phyloP scores from a whole-genome alignment of 2,113 vertebrate genomes.

The Tamias sibiricus region DNA sequence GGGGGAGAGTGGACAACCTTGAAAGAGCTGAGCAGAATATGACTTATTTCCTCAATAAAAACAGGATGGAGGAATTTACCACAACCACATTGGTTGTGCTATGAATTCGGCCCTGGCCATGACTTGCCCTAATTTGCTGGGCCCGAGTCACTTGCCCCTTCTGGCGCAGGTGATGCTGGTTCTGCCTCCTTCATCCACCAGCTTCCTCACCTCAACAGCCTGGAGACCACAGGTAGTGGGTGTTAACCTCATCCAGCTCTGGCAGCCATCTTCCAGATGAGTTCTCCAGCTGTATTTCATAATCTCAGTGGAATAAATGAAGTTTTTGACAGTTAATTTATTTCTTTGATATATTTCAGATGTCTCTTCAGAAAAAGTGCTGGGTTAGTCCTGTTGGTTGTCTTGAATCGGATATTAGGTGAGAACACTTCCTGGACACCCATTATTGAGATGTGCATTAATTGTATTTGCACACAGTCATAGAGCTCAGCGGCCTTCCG shows the following conservation, averaged over 20 bases:
- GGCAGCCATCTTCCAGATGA: conserved; percentile 9
- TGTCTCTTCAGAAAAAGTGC: conserved; percentile 71
- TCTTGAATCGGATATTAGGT: conserved; percentile 78
- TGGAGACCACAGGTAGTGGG: background rate
- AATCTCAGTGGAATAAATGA: conserved; percentile 72
- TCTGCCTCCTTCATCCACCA: background rate
- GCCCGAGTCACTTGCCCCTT: background rate
- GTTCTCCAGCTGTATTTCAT: conserved; percentile 59
- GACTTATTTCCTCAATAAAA: conserved; percentile 81
- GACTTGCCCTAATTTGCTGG: background rate
- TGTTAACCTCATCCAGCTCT: background rate
- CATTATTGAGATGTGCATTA: conserved; percentile 64
- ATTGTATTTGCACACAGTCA: conserved; percentile 73
- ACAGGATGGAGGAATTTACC: conserved; percentile 60
- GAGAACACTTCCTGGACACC: conserved; percentile 60
- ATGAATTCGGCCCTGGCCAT: background rate
- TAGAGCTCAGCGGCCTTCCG: background rate
- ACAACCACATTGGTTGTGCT: conserved; percentile 15
- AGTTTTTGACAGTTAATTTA: conserved; percentile 79
- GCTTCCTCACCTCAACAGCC: background rate
- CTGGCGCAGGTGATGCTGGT: background rate
- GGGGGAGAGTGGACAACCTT: conserved; percentile 46
- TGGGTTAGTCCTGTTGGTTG: conserved; percentile 54
- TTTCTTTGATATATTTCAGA: conserved; percentile 79
- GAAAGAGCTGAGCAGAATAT: conserved; percentile 20